Conservation (phyloP, 2,888 invertebrate species). For the Lochmaea capreae region DNA sequence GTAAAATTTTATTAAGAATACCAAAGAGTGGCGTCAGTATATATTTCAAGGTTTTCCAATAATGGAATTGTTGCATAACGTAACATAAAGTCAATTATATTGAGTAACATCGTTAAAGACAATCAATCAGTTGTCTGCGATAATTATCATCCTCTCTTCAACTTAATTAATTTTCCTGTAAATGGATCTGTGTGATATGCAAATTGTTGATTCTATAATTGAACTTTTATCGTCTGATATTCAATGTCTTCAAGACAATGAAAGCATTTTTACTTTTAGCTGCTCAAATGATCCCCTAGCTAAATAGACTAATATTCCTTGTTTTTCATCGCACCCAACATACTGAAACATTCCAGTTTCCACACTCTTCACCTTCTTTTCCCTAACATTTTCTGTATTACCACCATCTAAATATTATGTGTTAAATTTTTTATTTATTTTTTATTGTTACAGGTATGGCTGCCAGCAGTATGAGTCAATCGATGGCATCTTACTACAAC, state of each 20-base stretch:
- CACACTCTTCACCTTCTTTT: background rate
- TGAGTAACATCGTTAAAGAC: constrained; percentile 39
- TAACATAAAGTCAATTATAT: constrained; percentile 37
- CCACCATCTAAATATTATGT: background rate
- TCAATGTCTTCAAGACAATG: too few relatives aligned
- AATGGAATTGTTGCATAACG: constrained; percentile 39
- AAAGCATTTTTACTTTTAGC: background rate
- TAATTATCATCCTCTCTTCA: constrained; percentile 45
- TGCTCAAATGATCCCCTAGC: too few relatives aligned
- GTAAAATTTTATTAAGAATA: background rate
- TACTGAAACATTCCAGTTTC: background rate
- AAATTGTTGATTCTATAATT: constrained; percentile 25
- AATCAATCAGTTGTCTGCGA: constrained; percentile 48
- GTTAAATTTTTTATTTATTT: background rate
- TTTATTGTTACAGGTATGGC: constrained; percentile 73
- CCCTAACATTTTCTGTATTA: background rate
- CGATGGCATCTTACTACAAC: constrained; percentile 77
- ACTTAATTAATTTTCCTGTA: constrained; percentile 28
- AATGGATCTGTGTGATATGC: constrained; percentile 19
- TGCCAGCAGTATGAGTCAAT: constrained; percentile 74
- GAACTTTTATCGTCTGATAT: background rate
- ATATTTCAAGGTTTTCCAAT: constrained; percentile 33
- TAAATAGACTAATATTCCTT: too few relatives aligned
- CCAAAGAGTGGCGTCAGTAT: constrained; percentile 6
- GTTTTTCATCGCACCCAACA: too few relatives aligned